phyloP scores from a whole-genome alignment of 2,797 vertebrate genomes.

The Argya squamiceps region DNA sequence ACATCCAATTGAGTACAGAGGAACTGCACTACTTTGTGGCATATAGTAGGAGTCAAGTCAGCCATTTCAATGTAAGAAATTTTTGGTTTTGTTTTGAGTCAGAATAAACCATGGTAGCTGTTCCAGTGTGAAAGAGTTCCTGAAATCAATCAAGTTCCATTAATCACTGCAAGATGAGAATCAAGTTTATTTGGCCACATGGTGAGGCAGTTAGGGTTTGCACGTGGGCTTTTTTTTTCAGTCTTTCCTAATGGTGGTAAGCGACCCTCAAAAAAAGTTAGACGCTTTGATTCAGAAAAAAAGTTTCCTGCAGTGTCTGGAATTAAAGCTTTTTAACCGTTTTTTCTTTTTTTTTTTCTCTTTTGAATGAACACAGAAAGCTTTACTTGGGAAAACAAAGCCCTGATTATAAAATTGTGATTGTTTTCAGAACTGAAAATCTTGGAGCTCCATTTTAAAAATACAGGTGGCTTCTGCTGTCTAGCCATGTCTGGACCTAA shows the following conservation, averaged over 20 bases:
- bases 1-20: neutral
- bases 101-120: neutral
- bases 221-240: neutral
- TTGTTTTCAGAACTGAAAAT: neutral
- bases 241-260: neutral
- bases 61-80: neutral
- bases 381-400: neutral
- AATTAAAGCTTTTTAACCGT: neutral
- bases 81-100: neutral
- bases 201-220: neutral
- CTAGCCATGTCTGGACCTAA: neutral
- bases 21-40: neutral
- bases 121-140: neutral
- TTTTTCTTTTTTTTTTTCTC: too few species aligned
- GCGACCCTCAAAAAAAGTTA: neutral
- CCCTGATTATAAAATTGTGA: neutral
- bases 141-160: slow-evolving; percentile 32
- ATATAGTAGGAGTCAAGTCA: neutral
- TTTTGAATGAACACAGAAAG: neutral
- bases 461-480: neutral
- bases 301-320: neutral
- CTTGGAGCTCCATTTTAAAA: neutral
- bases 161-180: slow-evolving; percentile 11
- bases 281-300: neutral
- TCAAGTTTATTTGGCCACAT: neutral